These are phyloP conservation scores for Eleginops maclovinus DNA, from an alignment of 2,113 vertebrate genomes.

Conservation along the genomic window DNA sequence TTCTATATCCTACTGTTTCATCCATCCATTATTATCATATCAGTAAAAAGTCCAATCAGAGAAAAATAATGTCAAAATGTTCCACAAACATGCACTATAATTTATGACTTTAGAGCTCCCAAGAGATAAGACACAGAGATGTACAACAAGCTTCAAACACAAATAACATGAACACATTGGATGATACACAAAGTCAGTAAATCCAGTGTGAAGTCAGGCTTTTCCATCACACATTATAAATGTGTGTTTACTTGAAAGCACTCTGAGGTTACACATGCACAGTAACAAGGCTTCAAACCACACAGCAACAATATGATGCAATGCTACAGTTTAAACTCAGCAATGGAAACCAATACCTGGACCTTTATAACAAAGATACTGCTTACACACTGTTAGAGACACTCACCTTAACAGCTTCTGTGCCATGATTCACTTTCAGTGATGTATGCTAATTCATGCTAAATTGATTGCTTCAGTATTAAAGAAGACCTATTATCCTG, in stretches of 20 bases:
- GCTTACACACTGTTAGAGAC: slow-evolving; percentile 8
- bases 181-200: not conserved
- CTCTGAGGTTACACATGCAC: not conserved
- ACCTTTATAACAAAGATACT: not conserved
- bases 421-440: not conserved
- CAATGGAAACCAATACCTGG: not conserved
- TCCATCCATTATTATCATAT: not conserved
- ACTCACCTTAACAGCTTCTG: not conserved
- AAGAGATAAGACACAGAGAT: not conserved
- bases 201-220: not conserved
- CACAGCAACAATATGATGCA: not conserved
- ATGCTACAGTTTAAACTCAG: not conserved
- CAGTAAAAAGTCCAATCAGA: not conserved
- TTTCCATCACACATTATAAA: slow-evolving; percentile 4
- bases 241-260: slow-evolving; percentile 6
- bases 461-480: not conserved
- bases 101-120: not conserved
- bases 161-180: not conserved
- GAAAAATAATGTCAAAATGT: not conserved
- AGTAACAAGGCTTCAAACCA: slow-evolving; percentile 4
- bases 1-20: no score
- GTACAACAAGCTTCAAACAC: not conserved
- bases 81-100: not conserved
- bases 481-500: no score
- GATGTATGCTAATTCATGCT: not conserved